Percentiles rank a stretch among this genome's conserved stretches.
phyloP scores from a whole-genome alignment of 2,113 vertebrate species.

The Leucoraja erinaceus region DNA sequence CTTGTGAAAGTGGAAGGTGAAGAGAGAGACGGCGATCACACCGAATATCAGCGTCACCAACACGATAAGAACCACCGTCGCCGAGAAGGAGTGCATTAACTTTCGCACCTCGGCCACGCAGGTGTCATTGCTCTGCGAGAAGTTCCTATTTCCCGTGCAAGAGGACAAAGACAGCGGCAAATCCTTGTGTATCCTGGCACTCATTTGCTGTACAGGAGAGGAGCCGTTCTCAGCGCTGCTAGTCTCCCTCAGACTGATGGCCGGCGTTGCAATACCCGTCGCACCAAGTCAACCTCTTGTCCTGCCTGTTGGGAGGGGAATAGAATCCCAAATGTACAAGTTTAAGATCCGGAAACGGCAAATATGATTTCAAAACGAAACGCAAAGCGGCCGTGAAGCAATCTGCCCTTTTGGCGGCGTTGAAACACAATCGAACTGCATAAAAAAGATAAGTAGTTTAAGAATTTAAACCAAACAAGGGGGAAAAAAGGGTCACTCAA shows the following conservation, averaged over 20 bases:
- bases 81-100: slow-evolving; percentile 83
- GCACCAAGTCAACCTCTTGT: background rate
- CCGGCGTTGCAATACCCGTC: too few relatives aligned
- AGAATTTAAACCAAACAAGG: background rate
- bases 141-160: slow-evolving; percentile 70
- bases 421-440: background rate
- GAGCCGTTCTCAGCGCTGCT: background rate
- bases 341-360: background rate
- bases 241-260: background rate
- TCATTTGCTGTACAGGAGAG: slow-evolving; percentile 67
- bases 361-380: background rate
- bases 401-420: background rate
- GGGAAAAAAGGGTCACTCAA: background rate
- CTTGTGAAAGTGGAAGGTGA: slow-evolving; percentile 92
- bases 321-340: background rate
- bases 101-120: slow-evolving; percentile 80
- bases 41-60: slow-evolving; percentile 82
- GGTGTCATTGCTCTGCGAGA: slow-evolving; percentile 61
- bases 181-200: slow-evolving; percentile 71
- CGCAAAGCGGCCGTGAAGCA: background rate
- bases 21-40: slow-evolving; percentile 83
- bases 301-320: background rate
- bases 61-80: slow-evolving; percentile 84
- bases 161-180: slow-evolving; percentile 69
- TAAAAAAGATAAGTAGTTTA: background rate